Percentiles rank a stretch among this genome's conserved stretches.
Evolutionary conservation across 2,797 vertebrate genomes (phyloP).

Genomic region (Simalia tracyae): DNA sequence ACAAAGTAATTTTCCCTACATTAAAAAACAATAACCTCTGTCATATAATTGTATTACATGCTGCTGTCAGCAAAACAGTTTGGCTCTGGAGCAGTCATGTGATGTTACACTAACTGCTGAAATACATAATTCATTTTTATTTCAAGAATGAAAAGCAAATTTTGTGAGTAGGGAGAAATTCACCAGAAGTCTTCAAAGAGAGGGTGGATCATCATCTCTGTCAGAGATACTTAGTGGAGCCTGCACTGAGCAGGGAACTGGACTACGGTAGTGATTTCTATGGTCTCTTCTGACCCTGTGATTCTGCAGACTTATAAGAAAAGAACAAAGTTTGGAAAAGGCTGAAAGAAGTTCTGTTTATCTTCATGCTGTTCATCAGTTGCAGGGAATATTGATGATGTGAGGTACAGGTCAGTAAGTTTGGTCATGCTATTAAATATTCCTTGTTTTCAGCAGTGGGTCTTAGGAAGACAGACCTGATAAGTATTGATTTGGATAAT

Average conservation of each 20-base stretch:
- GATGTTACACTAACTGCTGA: background rate
- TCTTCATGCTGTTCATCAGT: background rate
- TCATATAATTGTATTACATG: background rate
- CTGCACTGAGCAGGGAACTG: background rate
- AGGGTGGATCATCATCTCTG: background rate
- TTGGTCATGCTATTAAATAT: background rate
- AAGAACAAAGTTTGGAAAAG: background rate
- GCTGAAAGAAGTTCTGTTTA: background rate
- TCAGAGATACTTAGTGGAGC: background rate
- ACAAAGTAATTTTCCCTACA: background rate
- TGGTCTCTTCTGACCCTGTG: background rate
- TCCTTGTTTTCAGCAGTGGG: background rate
- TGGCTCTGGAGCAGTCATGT: background rate
- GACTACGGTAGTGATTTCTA: background rate
- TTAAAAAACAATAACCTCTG: background rate
- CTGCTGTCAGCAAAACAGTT: background rate
- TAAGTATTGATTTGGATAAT: background rate
- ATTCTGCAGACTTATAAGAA: background rate
- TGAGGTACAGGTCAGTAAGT: background rate
- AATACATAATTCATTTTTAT: background rate
- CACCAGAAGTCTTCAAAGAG: background rate
- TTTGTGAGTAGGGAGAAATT: background rate
- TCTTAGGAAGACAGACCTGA: background rate
- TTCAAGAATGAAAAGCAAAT: background rate
- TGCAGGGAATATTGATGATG: background rate